Percentiles rank a stretch among this genome's conserved stretches.
Conservation (phyloP, 2,797 vertebrate genomes). For the Ispidina picta region DNA sequence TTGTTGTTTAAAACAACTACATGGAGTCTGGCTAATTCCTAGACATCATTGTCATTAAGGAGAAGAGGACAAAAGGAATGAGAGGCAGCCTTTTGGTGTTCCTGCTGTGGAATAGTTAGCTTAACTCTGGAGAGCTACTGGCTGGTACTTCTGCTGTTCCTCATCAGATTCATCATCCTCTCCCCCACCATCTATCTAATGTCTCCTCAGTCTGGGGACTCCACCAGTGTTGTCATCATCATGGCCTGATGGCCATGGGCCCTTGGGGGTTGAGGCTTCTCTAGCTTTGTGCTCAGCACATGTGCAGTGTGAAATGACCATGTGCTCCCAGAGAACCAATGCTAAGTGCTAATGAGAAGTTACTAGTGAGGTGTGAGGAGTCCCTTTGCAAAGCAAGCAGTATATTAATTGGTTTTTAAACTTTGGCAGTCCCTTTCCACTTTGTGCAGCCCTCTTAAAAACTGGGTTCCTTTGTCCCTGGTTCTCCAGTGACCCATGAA, state of each 20-base stretch:
- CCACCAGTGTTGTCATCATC: neutral
- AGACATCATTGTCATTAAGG: neutral
- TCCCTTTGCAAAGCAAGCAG: neutral
- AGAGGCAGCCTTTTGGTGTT: neutral
- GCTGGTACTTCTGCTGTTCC: neutral
- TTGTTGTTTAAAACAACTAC: neutral
- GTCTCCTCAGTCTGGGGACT: neutral
- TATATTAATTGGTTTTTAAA: neutral
- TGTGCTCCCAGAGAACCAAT: neutral
- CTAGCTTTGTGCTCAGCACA: neutral
- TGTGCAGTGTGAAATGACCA: accelerated
- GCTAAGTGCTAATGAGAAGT: neutral
- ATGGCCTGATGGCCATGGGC: neutral
- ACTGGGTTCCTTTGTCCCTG: neutral
- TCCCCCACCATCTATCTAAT: neutral
- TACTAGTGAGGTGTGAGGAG: neutral
- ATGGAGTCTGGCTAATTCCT: neutral
- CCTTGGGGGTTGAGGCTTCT: neutral
- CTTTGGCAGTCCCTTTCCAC: neutral
- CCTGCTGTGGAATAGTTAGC: neutral
- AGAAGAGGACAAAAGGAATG: neutral
- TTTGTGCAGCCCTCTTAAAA: neutral
- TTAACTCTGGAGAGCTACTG: neutral
- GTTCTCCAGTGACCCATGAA: neutral
- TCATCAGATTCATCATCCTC: neutral